Conservation (phyloP, 2,888 invertebrate genomes). For the Pterostichus madidus region DNA sequence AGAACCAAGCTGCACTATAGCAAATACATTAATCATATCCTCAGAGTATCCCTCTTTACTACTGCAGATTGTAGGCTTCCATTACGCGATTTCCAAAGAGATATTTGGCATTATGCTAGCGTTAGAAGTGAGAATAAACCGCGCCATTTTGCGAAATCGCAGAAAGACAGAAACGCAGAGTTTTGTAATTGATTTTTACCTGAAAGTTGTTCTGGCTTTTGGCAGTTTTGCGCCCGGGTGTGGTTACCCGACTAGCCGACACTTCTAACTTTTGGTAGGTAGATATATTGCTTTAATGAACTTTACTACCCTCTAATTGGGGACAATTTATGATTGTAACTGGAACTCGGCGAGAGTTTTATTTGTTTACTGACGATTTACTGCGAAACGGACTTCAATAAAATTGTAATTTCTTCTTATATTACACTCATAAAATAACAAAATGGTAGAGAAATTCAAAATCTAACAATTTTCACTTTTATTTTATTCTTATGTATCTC, state of each 20-base stretch:
- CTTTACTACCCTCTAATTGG: constrained; percentile 41
- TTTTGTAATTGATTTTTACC: constrained; percentile 35
- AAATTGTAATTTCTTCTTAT: constrained; percentile 6
- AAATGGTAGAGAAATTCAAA: too few species aligned
- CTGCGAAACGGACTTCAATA: background rate
- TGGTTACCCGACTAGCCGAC: background rate
- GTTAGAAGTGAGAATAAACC: background rate
- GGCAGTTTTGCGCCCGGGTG: constrained; percentile 29
- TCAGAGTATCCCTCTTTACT: background rate
- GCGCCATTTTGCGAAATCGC: background rate
- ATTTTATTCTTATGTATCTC: too few species aligned
- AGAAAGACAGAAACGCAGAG: background rate
- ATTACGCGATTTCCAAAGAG: background rate
- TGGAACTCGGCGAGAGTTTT: constrained; percentile 20
- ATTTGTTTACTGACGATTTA: constrained; percentile 34
- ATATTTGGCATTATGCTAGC: background rate
- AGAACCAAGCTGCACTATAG: too few species aligned
- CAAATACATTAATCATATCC: constrained; percentile 27
- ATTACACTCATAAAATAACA: too few species aligned
- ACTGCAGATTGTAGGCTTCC: background rate
- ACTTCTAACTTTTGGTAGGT: constrained; percentile 23
- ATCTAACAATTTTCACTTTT: too few species aligned
- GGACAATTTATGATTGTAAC: constrained; percentile 33
- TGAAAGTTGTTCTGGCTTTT: constrained; percentile 26
- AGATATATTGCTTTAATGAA: constrained; percentile 40